Conservation (phyloP, 2,888 invertebrate genomes). For the Drosophila rubida region DNA sequence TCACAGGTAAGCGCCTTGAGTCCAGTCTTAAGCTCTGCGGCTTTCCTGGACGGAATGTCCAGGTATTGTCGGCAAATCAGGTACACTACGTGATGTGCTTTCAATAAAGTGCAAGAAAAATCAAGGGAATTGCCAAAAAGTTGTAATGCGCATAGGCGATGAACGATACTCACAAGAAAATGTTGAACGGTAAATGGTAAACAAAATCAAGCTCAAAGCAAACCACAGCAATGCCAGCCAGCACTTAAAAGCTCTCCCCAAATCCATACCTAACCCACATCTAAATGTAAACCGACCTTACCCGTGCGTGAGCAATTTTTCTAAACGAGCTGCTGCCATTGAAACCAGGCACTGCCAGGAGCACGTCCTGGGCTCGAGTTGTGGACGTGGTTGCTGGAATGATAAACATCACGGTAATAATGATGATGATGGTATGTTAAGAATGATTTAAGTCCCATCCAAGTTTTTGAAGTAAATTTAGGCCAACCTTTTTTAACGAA, state of each 20-base stretch:
- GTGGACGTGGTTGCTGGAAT: constrained; percentile 38
- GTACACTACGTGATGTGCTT: constrained; percentile 82
- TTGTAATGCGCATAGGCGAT: constrained; percentile 75
- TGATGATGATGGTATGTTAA: constrained; percentile 33
- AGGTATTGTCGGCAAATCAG: constrained; percentile 80
- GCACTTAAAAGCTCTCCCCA: constrained; percentile 51
- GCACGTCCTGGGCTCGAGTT: constrained; percentile 54
- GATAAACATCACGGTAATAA: constrained; percentile 32
- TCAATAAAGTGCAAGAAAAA: constrained; percentile 71
- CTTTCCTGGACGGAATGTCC: constrained; percentile 62
- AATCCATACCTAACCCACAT: neutral
- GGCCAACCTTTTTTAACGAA: constrained; percentile 38
- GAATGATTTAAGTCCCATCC: constrained; percentile 34
- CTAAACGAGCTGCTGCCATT: constrained; percentile 54
- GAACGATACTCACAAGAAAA: constrained; percentile 59
- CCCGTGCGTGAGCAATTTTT: constrained; percentile 76
- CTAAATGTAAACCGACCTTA: constrained; percentile 32
- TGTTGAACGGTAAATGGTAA: constrained; percentile 59
- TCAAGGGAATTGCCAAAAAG: constrained; percentile 54
- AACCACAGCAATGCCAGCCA: constrained; percentile 48
- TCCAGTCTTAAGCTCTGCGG: constrained; percentile 49
- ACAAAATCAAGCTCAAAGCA: constrained; percentile 65
- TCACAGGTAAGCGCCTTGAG: constrained; percentile 46
- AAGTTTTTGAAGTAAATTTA: constrained; percentile 33
- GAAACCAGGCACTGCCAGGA: constrained; percentile 17